Percentiles rank a stretch among this genome's conserved stretches.
Evolutionary conservation across 2,888 invertebrate species (phyloP).

Genomic region (Stramonita haemastoma): DNA sequence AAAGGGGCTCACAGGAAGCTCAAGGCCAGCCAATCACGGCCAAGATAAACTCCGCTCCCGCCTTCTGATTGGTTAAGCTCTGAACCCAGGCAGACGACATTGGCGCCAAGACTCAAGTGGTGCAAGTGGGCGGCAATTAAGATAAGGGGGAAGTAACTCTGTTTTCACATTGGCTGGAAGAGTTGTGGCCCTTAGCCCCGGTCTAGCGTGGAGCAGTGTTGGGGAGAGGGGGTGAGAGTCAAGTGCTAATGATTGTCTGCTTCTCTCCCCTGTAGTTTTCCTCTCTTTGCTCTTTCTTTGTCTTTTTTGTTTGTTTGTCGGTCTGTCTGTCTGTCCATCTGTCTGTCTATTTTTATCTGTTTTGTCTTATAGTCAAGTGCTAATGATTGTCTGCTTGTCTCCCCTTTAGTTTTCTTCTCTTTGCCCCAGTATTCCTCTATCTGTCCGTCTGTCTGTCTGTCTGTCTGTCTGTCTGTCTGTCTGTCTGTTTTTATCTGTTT

Average conservation of each 20-base stretch:
- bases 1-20: background rate
- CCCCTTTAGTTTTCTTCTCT: background rate
- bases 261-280: no score
- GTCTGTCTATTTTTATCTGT: no score
- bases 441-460: no score
- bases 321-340: no score
- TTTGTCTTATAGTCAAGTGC: background rate
- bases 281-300: background rate
- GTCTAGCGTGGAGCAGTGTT: background rate
- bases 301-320: background rate
- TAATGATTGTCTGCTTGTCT: no score
- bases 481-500: no score
- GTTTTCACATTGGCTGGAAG: background rate
- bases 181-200: background rate
- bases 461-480: no score
- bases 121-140: background rate
- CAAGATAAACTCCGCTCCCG: background rate
- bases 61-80: background rate
- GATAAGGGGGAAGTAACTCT: conserved; percentile 1
- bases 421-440: no score
- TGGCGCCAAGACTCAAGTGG: background rate
- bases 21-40: background rate
- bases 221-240: background rate
- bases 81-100: background rate
- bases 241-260: background rate